These are phyloP conservation scores for Allochrocebus solatus DNA, from an alignment of 2,797 vertebrate species.

Conservation along the genomic window DNA sequence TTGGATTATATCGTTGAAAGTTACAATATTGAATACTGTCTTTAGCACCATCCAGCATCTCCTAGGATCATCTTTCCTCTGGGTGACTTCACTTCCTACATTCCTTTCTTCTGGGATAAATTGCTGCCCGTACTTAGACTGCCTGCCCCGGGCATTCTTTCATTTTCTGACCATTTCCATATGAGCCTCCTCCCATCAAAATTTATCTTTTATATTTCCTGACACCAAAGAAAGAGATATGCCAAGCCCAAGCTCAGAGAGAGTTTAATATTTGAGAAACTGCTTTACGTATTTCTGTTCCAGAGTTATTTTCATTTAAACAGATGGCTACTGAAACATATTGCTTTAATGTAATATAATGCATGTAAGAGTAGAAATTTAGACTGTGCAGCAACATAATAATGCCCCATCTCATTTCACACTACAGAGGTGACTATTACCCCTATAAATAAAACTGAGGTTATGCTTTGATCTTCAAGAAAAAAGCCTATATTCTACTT, in stretches of 20 bases:
- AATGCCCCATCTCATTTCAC: neutral
- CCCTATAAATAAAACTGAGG: neutral
- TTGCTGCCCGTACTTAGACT: neutral
- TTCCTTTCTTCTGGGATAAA: neutral
- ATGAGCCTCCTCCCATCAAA: neutral
- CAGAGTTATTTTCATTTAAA: conserved; percentile 39
- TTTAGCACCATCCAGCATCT: neutral
- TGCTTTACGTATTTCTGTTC: neutral
- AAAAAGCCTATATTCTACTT: neutral
- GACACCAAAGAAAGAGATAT: conserved; percentile 41
- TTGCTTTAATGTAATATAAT: neutral
- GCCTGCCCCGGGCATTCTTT: neutral
- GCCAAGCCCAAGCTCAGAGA: neutral
- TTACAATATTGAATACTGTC: neutral
- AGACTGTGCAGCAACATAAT: neutral
- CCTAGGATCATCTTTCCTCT: neutral
- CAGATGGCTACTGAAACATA: neutral
- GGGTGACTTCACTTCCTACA: neutral
- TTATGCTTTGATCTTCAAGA: conserved; percentile 20
- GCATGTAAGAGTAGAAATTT: neutral
- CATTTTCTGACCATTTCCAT: conserved; percentile 31
- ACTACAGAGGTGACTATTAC: neutral
- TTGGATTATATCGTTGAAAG: neutral
- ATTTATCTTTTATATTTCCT: conserved; percentile 48
- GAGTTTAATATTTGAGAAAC: conserved; percentile 38